Percentiles rank a stretch among this genome's conserved stretches.
phyloP scores from a whole-genome alignment of 2,113 vertebrate genomes.

The Psephotus haematonotus region DNA sequence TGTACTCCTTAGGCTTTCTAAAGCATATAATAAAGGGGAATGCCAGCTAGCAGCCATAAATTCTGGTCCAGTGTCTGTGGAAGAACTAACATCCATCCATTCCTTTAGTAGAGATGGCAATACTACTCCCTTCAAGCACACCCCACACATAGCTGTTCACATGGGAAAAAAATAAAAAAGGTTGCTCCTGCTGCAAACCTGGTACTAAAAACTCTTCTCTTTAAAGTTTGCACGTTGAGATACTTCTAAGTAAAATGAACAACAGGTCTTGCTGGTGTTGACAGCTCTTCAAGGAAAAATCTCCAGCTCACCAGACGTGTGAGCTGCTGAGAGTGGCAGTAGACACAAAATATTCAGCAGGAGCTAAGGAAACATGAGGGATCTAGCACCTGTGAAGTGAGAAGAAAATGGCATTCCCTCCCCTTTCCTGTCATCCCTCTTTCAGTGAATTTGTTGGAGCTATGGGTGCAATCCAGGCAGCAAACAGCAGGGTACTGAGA shows the following conservation, averaged over 20 bases:
- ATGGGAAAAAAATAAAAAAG: background rate
- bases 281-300: background rate
- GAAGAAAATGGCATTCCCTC: background rate
- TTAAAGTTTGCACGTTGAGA: background rate
- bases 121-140: background rate
- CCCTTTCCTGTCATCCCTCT: background rate
- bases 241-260: background rate
- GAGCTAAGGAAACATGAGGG: background rate
- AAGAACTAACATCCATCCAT: background rate
- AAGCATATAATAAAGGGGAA: background rate
- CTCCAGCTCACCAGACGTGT: background rate
- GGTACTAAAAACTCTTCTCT: background rate
- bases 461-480: background rate
- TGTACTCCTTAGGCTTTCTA: background rate
- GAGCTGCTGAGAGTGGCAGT: background rate
- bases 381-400: background rate
- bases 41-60: background rate
- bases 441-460: background rate
- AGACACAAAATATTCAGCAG: background rate
- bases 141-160: background rate
- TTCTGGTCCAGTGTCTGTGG: background rate
- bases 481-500: background rate
- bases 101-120: background rate
- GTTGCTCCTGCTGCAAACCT: background rate
- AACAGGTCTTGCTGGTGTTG: background rate